Conservation (phyloP, 2,888 invertebrate genomes). For the Eupithecia exiguata region DNA sequence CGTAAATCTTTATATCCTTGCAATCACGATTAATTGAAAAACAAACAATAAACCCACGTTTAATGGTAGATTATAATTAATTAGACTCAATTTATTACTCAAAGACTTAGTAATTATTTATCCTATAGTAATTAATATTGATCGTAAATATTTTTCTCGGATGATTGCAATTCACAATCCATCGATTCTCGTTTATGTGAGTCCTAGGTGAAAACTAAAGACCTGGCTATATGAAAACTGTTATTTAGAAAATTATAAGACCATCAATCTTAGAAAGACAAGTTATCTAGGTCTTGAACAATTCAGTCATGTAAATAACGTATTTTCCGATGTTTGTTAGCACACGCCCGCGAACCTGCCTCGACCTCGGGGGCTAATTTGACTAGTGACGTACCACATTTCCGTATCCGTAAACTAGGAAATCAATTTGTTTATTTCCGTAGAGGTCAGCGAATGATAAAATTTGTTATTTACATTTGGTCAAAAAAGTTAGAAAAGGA, state of each 20-base stretch:
- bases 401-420: slow-evolving; percentile 18
- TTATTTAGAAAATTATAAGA: slow-evolving; percentile 20
- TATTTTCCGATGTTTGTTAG: slow-evolving; percentile 63
- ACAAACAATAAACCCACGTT: slow-evolving; percentile 6
- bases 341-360: slow-evolving; percentile 54
- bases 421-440: slow-evolving; percentile 6
- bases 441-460: not conserved
- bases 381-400: slow-evolving; percentile 39
- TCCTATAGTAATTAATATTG: not conserved
- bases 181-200: not conserved
- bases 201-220: slow-evolving; percentile 19
- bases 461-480: not conserved
- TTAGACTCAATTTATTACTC: not conserved
- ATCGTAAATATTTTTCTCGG: not conserved
- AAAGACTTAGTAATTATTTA: slow-evolving; percentile 1
- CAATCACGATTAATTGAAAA: not conserved
- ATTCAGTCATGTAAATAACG: slow-evolving; percentile 39
- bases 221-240: not conserved
- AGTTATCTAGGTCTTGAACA: slow-evolving; percentile 2
- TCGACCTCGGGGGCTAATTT: slow-evolving; percentile 60
- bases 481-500: not conserved
- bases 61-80: not conserved
- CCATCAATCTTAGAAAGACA: slow-evolving; percentile 45
- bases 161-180: not conserved
- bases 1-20: not conserved